Evolutionary conservation across 2,797 vertebrate species (phyloP), one percentile per base, ranked within the genome.

Genomic region (Serranus cabrilla): DNA sequence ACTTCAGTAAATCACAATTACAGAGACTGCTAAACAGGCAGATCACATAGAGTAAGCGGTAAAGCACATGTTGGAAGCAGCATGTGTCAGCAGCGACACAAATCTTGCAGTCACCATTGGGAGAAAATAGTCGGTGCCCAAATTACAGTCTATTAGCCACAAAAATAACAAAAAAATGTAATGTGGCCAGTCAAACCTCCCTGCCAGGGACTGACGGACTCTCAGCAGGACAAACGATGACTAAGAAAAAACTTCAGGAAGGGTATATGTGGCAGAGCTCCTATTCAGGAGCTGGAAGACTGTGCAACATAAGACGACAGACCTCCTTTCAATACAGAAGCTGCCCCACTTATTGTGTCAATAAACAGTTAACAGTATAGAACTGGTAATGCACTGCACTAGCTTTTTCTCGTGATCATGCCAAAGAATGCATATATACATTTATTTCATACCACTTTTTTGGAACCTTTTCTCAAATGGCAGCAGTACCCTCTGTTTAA

Each of bases 131-230:
- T 18, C 40, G 9, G 2, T 31, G 34, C 17, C 42, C 18, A 60
- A 60, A 56, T 71, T 62, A 17, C 16, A 51, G 14, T 55, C 43
- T 23, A n/a, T 68, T 49, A 1, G 18, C 55, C 45, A 71, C 18
- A 45, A n/a, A 47, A 60, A 51, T 10, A n/a, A 11, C 2, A 37
- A 61, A 45, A 57, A 18, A 4, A 34, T 71, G 55, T 47, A 2
- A 31, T 56, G 12, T 76, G 63, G 42, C 21, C 10, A 17, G 25
- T 51, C 2, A 5, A 45, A 50, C 14, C 20, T 11, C 42, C 16
- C 57, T 52, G 55, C 21, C 51, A 13, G 39, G 10, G 51, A 63
- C 17, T 45, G 58, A 64, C 17, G 3, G 62, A 57, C 23, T 37
- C 21, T 31, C 0, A 49, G 45, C 20, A 31, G 27, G 31, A 65